A percentile compares a stretch with the other conserved stretches of the same genome.
Conservation (phyloP, 1,140 invertebrate species). For the Diabrotica undecimpunctata region DNA sequence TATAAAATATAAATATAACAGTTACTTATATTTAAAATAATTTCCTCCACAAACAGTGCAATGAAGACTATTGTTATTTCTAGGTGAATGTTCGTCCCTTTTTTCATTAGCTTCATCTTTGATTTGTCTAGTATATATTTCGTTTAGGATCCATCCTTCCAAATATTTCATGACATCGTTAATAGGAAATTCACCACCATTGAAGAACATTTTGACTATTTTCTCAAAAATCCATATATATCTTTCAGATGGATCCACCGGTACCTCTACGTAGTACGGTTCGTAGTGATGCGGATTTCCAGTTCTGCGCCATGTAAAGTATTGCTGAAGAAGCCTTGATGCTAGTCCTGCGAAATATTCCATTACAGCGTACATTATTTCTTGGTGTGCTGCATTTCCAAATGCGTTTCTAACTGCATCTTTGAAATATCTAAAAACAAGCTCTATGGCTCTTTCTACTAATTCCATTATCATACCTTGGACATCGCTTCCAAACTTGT, state of each 20-base stretch:
- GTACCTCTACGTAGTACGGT: constrained; percentile 16
- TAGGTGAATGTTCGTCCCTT: not conserved
- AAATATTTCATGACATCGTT: not conserved
- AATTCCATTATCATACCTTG: constrained; percentile 13
- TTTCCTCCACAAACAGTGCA: no score
- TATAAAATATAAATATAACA: no score
- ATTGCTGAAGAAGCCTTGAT: constrained; percentile 18
- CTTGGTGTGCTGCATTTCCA: constrained; percentile 16
- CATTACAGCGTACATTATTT: constrained; percentile 22
- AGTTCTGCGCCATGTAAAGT: constrained; percentile 22
- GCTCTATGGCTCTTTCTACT: constrained; percentile 3
- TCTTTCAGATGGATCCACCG: constrained; percentile 14
- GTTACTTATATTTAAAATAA: no score
- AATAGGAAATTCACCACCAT: not conserved
- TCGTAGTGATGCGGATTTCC: constrained; percentile 17
- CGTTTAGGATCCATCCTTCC: not conserved
- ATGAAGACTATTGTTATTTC: no score
- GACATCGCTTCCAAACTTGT: constrained; percentile 12
- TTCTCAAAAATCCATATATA: constrained; percentile 24
- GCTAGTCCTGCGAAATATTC: constrained; percentile 24
- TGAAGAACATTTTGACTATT: constrained; percentile 19
- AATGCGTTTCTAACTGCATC: constrained; percentile 15
- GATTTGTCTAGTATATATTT: not conserved
- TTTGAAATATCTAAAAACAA: not conserved
- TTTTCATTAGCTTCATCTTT: not conserved